Conservation (phyloP, 2,797 vertebrate species). For the Galago senegalensis region DNA sequence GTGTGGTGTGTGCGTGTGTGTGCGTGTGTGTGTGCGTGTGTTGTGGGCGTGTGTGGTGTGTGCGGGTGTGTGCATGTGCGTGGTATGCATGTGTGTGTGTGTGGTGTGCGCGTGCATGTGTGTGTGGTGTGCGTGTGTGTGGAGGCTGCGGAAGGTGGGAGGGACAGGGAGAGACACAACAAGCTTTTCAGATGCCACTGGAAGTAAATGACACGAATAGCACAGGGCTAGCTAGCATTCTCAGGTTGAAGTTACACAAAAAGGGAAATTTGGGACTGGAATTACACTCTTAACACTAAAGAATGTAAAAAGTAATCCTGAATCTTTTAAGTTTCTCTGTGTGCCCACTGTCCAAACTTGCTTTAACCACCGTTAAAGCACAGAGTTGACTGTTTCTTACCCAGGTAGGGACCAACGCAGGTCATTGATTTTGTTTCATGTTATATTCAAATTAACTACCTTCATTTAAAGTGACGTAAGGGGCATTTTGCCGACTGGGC, state of each 20-base stretch:
- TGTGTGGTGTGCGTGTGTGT: background rate
- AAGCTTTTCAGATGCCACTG: background rate
- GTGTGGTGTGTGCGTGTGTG: background rate
- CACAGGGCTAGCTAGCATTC: background rate
- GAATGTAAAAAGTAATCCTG: background rate
- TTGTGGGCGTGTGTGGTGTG: background rate
- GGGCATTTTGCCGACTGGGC: slow-evolving; percentile 50
- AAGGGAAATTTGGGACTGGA: background rate
- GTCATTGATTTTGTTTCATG: slow-evolving; percentile 58
- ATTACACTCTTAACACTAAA: background rate
- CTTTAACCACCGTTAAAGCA: background rate
- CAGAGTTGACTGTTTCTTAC: background rate
- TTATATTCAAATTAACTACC: slow-evolving; percentile 32
- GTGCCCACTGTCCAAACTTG: background rate
- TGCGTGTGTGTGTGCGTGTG: background rate
- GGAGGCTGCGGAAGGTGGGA: too few relatives aligned
- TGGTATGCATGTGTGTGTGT: background rate
- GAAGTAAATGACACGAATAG: background rate
- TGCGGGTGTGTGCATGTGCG: background rate
- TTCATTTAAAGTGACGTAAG: slow-evolving; percentile 57
- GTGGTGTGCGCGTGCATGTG: background rate
- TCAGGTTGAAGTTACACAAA: background rate
- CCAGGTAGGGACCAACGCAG: background rate
- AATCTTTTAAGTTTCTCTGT: background rate
- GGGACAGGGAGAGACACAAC: background rate